These are phyloP conservation scores for Herminia tarsipennalis DNA, from an alignment of 2,888 invertebrate genomes.

Conservation along the genomic window DNA sequence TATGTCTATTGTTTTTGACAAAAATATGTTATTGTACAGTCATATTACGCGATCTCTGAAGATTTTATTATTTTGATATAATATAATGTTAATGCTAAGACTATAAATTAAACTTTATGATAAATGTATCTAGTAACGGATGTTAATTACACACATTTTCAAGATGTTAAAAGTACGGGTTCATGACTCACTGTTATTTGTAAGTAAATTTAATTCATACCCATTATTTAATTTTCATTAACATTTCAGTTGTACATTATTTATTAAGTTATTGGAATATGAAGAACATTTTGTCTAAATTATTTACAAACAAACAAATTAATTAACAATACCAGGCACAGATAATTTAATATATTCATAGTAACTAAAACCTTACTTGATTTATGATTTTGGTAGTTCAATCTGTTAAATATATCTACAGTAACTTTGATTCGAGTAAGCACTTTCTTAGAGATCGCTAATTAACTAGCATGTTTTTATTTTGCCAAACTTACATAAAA, in stretches of 20 bases:
- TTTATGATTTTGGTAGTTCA: not conserved
- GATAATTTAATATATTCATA: not conserved
- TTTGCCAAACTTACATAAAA: slow-evolving; percentile 34
- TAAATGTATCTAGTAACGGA: not conserved
- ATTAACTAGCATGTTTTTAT: slow-evolving; percentile 12
- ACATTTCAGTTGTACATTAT: too few relatives aligned
- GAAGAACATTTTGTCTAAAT: not conserved
- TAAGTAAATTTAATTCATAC: slow-evolving; percentile 20
- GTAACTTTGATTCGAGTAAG: not conserved
- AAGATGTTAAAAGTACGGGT: slow-evolving; percentile 43
- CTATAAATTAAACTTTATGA: slow-evolving; percentile 25
- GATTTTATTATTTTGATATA: slow-evolving; percentile 13
- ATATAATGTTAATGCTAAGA: slow-evolving; percentile 21
- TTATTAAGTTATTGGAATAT: too few relatives aligned
- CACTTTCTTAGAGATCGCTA: slow-evolving; percentile 6
- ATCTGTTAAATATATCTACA: too few relatives aligned
- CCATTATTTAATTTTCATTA: not conserved
- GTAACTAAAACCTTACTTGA: not conserved
- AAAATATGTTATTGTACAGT: slow-evolving; percentile 22
- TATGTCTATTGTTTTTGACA: too few relatives aligned
- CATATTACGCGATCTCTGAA: slow-evolving; percentile 43
- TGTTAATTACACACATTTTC: slow-evolving; percentile 17
- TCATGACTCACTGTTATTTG: slow-evolving; percentile 20
- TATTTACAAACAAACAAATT: not conserved
- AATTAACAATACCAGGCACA: not conserved